Percentiles rank a stretch among this genome's conserved stretches.
phyloP scores from a whole-genome alignment of 2,113 vertebrate genomes.

The Pachyramphus minor region DNA sequence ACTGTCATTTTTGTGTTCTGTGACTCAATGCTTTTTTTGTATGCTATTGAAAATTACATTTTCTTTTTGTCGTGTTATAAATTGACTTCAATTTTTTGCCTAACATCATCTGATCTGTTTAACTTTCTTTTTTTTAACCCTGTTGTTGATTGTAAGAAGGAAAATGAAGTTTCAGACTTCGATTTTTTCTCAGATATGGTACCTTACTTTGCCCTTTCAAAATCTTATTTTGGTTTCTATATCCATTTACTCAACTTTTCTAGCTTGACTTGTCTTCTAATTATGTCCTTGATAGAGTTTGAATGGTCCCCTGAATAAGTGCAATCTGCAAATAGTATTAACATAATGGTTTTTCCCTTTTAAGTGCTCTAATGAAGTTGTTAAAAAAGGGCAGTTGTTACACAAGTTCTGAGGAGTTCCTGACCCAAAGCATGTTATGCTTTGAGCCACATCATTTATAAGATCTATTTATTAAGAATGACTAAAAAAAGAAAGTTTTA shows the following conservation, averaged over 20 bases:
- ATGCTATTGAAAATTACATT: not conserved
- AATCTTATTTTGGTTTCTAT: not conserved
- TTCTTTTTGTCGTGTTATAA: not conserved
- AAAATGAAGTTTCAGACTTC: not conserved
- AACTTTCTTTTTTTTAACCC: not conserved
- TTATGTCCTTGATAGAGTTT: not conserved
- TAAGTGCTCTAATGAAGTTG: not conserved
- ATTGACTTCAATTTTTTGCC: not conserved
- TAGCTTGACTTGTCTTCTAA: not conserved
- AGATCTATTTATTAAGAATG: not conserved
- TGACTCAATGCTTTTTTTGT: not conserved
- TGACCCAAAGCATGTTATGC: not conserved
- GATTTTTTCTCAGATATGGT: not conserved
- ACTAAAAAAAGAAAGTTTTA: not conserved
- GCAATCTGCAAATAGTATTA: not conserved
- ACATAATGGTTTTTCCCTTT: not conserved
- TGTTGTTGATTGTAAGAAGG: not conserved
- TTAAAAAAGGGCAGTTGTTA: not conserved
- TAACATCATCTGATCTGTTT: not conserved
- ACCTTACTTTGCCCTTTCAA: not conserved
- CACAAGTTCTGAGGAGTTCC: not conserved
- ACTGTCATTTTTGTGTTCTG: not conserved
- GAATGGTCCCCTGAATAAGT: not conserved
- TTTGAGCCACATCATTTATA: fast-evolving
- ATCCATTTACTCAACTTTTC: not conserved